Conservation (phyloP, 2,113 vertebrate species). For the Pungitius pungitius region DNA sequence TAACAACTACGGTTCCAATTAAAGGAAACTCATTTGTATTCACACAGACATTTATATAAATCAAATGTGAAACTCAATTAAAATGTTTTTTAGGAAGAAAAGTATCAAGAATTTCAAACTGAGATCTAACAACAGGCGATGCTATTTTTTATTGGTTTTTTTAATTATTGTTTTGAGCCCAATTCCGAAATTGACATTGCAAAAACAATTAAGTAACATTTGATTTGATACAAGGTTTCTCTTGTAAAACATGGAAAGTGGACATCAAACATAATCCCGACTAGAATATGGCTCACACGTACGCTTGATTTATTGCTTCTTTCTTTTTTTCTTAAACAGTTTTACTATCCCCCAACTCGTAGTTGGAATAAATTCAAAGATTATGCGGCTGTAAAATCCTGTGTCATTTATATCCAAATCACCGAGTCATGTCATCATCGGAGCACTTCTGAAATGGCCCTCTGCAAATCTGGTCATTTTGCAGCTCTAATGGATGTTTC, state of each 20-base stretch:
- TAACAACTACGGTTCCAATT: background rate
- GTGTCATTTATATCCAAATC: background rate
- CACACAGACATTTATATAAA: background rate
- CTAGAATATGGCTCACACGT: background rate
- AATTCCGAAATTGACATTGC: background rate
- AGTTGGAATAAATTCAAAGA: background rate
- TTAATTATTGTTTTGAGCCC: too few species aligned
- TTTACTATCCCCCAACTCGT: background rate
- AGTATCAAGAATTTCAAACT: too few species aligned
- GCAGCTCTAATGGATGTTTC: background rate
- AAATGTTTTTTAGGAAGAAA: too few species aligned
- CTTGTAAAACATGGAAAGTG: too few species aligned
- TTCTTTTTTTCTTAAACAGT: background rate
- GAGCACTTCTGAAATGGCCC: conserved; percentile 1
- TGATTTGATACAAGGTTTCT: too few species aligned
- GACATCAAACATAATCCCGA: too few species aligned
- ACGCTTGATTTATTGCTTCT: background rate
- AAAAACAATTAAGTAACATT: background rate
- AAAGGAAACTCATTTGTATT: background rate
- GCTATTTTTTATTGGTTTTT: too few species aligned
- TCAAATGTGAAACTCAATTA: too few species aligned
- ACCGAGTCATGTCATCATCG: background rate
- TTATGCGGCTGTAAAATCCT: background rate
- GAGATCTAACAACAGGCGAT: too few species aligned
- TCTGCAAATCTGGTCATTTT: background rate